Base-by-base conservation (phyloP, 2,797 vertebrate genomes). In the Spinibarbus caldwelli region DNA sequence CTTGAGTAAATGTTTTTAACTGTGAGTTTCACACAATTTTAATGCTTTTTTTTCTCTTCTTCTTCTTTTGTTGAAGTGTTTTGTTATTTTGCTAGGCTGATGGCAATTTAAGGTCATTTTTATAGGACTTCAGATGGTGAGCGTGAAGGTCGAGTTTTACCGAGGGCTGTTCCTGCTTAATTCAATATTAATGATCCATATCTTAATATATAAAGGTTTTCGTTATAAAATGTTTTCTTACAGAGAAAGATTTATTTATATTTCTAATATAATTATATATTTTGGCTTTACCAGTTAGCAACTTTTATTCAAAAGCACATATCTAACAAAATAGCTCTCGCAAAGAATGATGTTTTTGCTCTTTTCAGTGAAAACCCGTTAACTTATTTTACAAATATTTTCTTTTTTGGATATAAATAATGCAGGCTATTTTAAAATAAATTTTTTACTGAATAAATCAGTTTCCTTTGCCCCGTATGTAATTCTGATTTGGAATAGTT, bases 211-310 rank as follows among this genome's bases (percentile, higher is more conserved):
- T 73, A 77, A 80, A 68, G 81, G 10, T 79, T 79, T 86, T 75
- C 84, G 67, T 73, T 84, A 54, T 38, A 26, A 67, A 73, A 67
- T 87, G 47, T 71, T 79, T 80, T 89, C 66, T 84, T 87, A 87
- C 76, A 94, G 86, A 90, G 88, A 91, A 86, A 91, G 62, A 86
- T 86, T 81, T 87, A 94, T 89, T 88, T 95, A 93, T 94, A 94
- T 95, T 94, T 94, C 91, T 92, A 89, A 91, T 91, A 85, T 91
- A 90, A 92, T 85, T 72, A 90, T 93, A 88, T 93, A 93, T 92
- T 91, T 90, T 93, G 88, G 89, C 86, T 92, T 87, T 89, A 88
- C 85, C 86, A 90, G 89, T 88, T 92, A 90, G 91, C 89, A 91
- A 90, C 70, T 57, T 86, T 83, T 71, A 85, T 64, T 76, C 41